Evolutionary conservation across 2,113 vertebrate species (phyloP).

Genomic region (Sander lucioperca): DNA sequence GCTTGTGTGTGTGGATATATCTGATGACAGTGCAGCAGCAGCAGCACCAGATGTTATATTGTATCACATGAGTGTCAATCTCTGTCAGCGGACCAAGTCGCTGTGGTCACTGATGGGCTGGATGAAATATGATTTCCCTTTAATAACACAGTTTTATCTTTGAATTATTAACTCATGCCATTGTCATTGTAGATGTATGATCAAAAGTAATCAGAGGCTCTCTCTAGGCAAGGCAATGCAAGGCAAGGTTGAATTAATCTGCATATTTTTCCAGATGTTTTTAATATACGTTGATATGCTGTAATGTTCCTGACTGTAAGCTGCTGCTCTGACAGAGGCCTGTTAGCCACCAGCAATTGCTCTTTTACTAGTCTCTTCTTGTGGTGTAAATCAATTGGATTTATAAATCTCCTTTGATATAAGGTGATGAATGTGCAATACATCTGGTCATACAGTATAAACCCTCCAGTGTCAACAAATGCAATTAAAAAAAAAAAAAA

Average conservation of each 20-base stretch:
- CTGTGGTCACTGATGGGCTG: conserved; percentile 2
- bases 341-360: background rate
- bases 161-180: background rate
- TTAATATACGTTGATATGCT: background rate
- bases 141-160: background rate
- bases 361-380: background rate
- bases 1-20: background rate
- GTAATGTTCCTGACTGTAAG: background rate
- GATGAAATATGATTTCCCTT: background rate
- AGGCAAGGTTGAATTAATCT: background rate
- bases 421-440: background rate
- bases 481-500: background rate
- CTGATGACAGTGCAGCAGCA: conserved; percentile 22
- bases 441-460: background rate
- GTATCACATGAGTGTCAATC: background rate
- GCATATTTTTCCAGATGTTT: too few species aligned
- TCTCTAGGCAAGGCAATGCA: background rate
- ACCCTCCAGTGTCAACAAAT: background rate
- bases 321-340: background rate
- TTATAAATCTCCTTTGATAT: background rate
- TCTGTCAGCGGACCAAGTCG: background rate
- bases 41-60: conserved; percentile 15
- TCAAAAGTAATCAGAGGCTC: background rate
- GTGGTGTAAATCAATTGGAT: background rate
- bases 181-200: background rate